Percentiles rank a stretch among this genome's conserved stretches.
These are phyloP conservation scores for Agrotis ipsilon DNA, from an alignment of 2,888 invertebrate species.

Conservation along the genomic window DNA sequence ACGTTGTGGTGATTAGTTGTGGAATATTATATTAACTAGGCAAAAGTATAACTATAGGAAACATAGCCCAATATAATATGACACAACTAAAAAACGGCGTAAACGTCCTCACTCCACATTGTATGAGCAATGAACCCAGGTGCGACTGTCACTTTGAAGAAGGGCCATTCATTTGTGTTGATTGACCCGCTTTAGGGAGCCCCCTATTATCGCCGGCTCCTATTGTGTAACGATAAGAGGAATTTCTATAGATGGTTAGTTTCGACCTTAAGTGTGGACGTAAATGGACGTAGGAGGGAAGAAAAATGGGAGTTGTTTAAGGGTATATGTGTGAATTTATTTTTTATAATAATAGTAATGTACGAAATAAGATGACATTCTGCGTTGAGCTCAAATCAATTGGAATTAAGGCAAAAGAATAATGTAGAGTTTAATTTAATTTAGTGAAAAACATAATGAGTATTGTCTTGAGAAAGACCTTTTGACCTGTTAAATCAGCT, in stretches of 20 bases:
- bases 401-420: no score
- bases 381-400: no score
- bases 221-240: constrained; percentile 37
- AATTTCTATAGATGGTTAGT: constrained; percentile 38
- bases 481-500: not conserved
- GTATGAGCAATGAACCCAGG: constrained; percentile 28
- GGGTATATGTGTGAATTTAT: not conserved
- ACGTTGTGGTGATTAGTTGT: no score
- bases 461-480: constrained; percentile 10
- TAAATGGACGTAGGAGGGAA: constrained; percentile 19
- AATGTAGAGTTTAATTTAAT: not conserved
- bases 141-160: constrained; percentile 47
- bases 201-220: constrained; percentile 27
- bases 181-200: constrained; percentile 50
- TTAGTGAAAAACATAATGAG: not conserved
- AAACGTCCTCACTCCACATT: constrained; percentile 14
- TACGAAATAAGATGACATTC: no score
- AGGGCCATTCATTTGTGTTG: constrained; percentile 46
- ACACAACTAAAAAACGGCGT: constrained; percentile 2
- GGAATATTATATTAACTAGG: no score
- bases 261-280: constrained; percentile 38
- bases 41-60: not conserved
- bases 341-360: not conserved
- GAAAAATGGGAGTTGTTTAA: constrained; percentile 27
- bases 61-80: not conserved